Evolutionary conservation across 2,888 invertebrate species (phyloP).

Genomic region (Calephelis perditalis): DNA sequence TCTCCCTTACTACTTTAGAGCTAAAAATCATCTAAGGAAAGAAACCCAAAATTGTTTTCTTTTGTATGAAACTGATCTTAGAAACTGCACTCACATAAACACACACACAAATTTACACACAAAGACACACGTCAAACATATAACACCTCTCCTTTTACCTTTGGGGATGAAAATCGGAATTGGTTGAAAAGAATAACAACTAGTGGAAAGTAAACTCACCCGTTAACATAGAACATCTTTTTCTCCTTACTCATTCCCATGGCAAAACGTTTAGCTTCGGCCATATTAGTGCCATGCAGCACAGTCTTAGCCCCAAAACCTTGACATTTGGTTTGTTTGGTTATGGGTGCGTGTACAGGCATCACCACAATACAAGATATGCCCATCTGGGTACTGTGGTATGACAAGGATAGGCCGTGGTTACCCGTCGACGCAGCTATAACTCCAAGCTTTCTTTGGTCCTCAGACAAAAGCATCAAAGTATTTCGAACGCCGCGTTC

Average conservation of each 20-base stretch:
- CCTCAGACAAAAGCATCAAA: constrained; percentile 83
- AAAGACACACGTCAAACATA: too few relatives aligned
- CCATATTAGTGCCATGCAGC: constrained; percentile 86
- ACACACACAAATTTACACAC: too few relatives aligned
- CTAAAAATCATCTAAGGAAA: too few relatives aligned
- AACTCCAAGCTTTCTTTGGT: constrained; percentile 87
- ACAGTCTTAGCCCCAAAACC: constrained; percentile 89
- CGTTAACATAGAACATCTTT: constrained; percentile 89
- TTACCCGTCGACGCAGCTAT: constrained; percentile 95
- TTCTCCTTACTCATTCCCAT: constrained; percentile 84
- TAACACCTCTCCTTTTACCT: too few relatives aligned
- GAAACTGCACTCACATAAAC: too few relatives aligned
- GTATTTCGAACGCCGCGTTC: constrained; percentile 94
- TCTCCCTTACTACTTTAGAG: too few relatives aligned
- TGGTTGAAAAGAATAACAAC: not conserved
- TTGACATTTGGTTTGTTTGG: constrained; percentile 91
- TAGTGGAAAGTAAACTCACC: constrained; percentile 67
- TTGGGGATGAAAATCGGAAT: too few relatives aligned
- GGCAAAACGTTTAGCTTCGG: constrained; percentile 87
- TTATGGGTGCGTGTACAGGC: constrained; percentile 92
- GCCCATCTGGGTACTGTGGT: constrained; percentile 83
- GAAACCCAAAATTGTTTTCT: too few relatives aligned
- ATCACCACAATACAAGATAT: constrained; percentile 90
- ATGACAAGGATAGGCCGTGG: constrained; percentile 88
- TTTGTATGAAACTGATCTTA: too few relatives aligned